Evolutionary conservation across 2,113 vertebrate genomes (phyloP), one percentile per base, ranked within the genome.

Genomic region (Eublepharis macularius): DNA sequence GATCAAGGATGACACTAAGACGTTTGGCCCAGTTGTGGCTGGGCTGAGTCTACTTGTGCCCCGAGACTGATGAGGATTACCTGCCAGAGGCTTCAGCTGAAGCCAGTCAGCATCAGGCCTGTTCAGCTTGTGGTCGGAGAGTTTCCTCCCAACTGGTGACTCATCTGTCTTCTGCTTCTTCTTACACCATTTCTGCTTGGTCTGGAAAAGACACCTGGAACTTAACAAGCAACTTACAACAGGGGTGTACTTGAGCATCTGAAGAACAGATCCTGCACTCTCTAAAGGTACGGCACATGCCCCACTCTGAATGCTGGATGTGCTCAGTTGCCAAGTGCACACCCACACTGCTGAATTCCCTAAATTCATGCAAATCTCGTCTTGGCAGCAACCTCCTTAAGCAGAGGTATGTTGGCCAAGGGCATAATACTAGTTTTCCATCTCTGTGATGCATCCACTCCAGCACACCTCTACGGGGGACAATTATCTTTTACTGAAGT

Each of bases 51-150:
- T 69, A 14, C 19, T 12, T 54, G 43, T 41, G 10, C 29, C 1
- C 8, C 11, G 72, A 47, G 32, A 32, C 49, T 4, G 32, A 47
- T 36, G 51, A 73, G 8, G 47, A 72, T 95, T 97, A 95, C 97
- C 97, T 80, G 94, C 95, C 83, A 99, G 95, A 2, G 98, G 97
- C 94, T 97, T 99, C 88, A 99, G 96, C 92, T 99, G 97, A 69
- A 99, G 96, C 99, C 98, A 98, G 95, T 99, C 99, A 14, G 98
- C 96, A 84, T 99, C 97, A 0, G 99, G 98, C 78, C 96, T 97
- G 0, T 98, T 99, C 90, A 99, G 94, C 87, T 98, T 98, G 87
- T 99, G 98, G 93, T 99, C 98, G 0, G 98, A 99, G 92, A 99
- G 94, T 93, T 99, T 99, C 87, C 97, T 97, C 91, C 98, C 98